Evolutionary conservation across 2,113 vertebrate species (phyloP), one percentile per base, ranked within the genome.

Genomic region (Pachypanchax playfairii): DNA sequence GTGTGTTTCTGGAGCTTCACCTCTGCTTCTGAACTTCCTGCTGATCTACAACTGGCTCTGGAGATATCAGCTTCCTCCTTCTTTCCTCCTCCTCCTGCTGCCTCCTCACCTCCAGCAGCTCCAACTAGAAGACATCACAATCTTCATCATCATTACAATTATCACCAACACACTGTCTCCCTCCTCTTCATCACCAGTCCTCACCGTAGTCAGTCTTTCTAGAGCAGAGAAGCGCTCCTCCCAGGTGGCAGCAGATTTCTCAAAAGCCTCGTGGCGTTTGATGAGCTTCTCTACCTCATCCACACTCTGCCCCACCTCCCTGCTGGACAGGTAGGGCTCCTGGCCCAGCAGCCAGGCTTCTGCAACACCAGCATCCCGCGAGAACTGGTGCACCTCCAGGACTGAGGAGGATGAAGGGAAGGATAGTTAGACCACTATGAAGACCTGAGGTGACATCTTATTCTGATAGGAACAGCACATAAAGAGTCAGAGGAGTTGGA

Each of bases 371-470:
- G 96, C 96, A 0, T 98, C 96, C 71, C 96, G 88, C 5, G 95
- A 96, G 87, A 98, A 98, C 92, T 98, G 96, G 86, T 98, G 96
- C 43, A 98, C 96, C 87, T 98, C 96, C 92, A 98, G 80, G 90
- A 98, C 96, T 98, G 85, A 25, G 63, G 48, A 15, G 11, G 31
- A 50, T 11, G 29, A 22, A 11, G 21, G 15, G 22, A 20, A 36
- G 41, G 36, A 49, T 31, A 44, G 47, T 61, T 8, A 47, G 42
- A 17, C 17, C 48, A 10, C 11, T 28, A 50, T 4, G 2, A 20
- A n/a, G n/a, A 14, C 10, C 42, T 22, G 20, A 13, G 6, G 46
- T 36, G 35, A 36, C 35, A 21, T 15, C n/a, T n/a, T n/a, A n/a
- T n/a, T n/a, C n/a, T n/a, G n/a, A n/a, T n/a, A n/a, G n/a, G n/a